These are phyloP conservation scores for Orius laevigatus DNA, from an alignment of 1,140 invertebrate species.

Conservation along the genomic window DNA sequence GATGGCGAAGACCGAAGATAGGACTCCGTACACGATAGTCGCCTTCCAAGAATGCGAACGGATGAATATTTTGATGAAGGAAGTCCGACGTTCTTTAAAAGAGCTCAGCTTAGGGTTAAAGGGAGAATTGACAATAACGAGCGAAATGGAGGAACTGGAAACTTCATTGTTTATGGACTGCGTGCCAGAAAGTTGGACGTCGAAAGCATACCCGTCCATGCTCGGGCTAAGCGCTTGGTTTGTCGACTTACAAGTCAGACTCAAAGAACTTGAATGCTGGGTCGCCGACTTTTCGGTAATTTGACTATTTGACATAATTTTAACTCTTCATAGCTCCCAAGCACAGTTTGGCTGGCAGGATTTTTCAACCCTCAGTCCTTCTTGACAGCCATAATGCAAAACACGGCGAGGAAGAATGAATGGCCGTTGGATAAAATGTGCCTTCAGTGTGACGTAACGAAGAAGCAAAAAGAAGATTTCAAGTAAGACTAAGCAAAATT, in stretches of 20 bases:
- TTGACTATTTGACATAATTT: constrained; percentile 7
- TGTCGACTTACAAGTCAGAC: constrained; percentile 60
- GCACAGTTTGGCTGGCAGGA: constrained; percentile 79
- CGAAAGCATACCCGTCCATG: constrained; percentile 77
- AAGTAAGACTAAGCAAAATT: constrained; percentile 29
- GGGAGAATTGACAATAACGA: constrained; percentile 84
- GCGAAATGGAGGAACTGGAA: constrained; percentile 79
- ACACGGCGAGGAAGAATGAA: constrained; percentile 85
- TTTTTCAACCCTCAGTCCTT: constrained; percentile 97
- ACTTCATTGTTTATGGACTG: constrained; percentile 70
- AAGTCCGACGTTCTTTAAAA: constrained; percentile 62
- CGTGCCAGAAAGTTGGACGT: constrained; percentile 69
- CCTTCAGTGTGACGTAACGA: constrained; percentile 85
- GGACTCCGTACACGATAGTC: constrained; percentile 81
- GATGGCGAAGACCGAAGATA: constrained; percentile 72
- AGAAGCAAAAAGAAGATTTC: constrained; percentile 75
- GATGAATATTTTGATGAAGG: constrained; percentile 74
- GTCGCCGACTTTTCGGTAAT: constrained; percentile 29
- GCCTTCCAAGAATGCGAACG: constrained; percentile 90
- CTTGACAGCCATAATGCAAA: constrained; percentile 93
- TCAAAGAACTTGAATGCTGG: constrained; percentile 66
- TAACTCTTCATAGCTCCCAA: constrained; percentile 40
- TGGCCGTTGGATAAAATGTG: constrained; percentile 94
- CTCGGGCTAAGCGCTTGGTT: constrained; percentile 74
- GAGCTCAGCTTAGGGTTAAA: constrained; percentile 79